These are phyloP conservation scores for Polyergus mexicanus DNA, from an alignment of 1,140 invertebrate genomes.

Conservation along the genomic window DNA sequence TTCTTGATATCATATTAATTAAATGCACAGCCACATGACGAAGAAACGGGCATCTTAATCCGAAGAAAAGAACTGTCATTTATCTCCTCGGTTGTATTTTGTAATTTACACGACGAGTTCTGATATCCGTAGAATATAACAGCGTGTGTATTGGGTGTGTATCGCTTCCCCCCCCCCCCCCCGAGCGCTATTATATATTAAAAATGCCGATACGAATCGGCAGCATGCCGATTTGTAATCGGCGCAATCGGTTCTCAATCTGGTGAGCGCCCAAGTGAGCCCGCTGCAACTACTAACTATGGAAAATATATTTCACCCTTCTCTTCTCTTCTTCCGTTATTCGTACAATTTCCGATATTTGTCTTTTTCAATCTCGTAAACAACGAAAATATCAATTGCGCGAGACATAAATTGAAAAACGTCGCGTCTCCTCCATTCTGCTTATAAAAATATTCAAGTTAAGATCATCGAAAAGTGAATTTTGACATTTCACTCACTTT, in stretches of 20 bases:
- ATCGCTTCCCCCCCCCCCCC: too few relatives aligned
- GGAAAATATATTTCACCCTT: conserved; percentile 62
- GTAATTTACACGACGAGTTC: conserved; percentile 14
- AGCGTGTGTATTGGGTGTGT: not conserved
- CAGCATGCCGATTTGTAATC: conserved; percentile 41
- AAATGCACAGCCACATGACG: too few relatives aligned
- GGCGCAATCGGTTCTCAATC: conserved; percentile 59
- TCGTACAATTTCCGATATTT: conserved; percentile 62
- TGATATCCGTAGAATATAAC: not conserved
- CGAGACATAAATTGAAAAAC: not conserved
- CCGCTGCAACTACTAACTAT: conserved; percentile 54
- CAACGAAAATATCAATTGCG: conserved; percentile 70
- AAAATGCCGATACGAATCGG: conserved; percentile 38
- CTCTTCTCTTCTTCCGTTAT: not conserved
- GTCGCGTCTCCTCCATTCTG: not conserved
- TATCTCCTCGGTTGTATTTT: not conserved
- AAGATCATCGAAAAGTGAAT: not conserved
- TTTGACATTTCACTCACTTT: not conserved
- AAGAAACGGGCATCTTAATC: too few relatives aligned
- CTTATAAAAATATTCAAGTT: not conserved
- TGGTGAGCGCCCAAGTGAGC: conserved; percentile 52
- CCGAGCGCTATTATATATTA: conserved; percentile 14
- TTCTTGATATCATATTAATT: too few relatives aligned
- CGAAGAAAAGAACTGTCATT: too few relatives aligned
- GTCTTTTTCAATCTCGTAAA: conserved; percentile 45